A percentile compares a stretch with the other conserved stretches of the same genome.
These are phyloP conservation scores for Mixornis gularis DNA, from an alignment of 2,113 vertebrate species.

Conservation along the genomic window DNA sequence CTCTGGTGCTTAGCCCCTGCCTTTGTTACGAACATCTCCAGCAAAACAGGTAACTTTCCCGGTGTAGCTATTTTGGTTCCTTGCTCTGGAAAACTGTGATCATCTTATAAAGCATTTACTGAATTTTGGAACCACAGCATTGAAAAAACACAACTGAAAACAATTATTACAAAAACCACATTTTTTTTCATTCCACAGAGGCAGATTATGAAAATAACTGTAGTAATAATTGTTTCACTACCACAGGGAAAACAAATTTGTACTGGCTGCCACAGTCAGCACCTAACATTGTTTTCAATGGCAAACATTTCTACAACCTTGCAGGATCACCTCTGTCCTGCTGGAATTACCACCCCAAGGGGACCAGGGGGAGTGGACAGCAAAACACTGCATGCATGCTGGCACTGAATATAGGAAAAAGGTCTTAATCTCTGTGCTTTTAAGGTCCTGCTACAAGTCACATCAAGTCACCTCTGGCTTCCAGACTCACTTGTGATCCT, in stretches of 20 bases:
- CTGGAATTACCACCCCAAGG: not conserved
- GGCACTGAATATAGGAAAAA: not conserved
- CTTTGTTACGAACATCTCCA: not conserved
- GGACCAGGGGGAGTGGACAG: not conserved
- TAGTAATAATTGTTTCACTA: not conserved
- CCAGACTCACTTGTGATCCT: not conserved
- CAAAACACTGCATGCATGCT: not conserved
- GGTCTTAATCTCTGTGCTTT: not conserved
- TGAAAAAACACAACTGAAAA: not conserved
- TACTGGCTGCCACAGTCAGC: not conserved
- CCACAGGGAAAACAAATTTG: not conserved
- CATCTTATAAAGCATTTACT: not conserved
- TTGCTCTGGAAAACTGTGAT: not conserved
- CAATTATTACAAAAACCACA: not conserved
- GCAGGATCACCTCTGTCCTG: not conserved
- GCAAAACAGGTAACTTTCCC: not conserved
- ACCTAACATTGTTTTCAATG: not conserved
- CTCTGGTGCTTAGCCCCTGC: not conserved
- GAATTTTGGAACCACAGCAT: not conserved
- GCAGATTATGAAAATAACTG: not conserved
- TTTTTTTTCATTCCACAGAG: not conserved
- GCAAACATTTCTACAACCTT: not conserved
- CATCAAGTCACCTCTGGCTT: not conserved
- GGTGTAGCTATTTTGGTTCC: fast-evolving
- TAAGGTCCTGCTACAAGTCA: not conserved